Percentiles rank a stretch among this genome's conserved stretches.
Evolutionary conservation across 1,140 invertebrate genomes (phyloP).

Genomic region (Dryas iulia): DNA sequence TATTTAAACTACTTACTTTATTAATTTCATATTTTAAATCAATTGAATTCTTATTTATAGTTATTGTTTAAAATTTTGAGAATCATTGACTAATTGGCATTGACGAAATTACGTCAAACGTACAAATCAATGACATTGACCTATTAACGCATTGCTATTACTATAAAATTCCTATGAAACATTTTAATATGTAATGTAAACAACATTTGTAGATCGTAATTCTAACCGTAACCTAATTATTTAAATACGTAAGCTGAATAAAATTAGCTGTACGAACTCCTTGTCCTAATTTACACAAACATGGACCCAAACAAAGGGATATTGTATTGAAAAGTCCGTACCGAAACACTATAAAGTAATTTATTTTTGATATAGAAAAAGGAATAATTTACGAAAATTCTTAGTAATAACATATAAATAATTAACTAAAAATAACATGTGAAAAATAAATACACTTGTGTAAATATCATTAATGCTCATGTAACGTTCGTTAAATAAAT

Average conservation of each 20-base stretch:
- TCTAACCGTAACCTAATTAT: constrained; percentile 5
- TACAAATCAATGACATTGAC: not conserved
- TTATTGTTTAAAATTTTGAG: too few species aligned
- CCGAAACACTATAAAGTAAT: not conserved
- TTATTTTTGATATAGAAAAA: not conserved
- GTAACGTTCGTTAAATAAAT: not conserved
- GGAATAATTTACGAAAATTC: too few species aligned
- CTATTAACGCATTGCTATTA: not conserved
- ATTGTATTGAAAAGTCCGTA: not conserved
- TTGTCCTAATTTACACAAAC: not conserved
- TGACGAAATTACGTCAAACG: not conserved
- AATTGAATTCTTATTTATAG: too few species aligned
- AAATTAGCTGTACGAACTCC: not conserved
- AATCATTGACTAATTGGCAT: not conserved
- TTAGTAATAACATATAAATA: too few species aligned
- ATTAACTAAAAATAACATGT: too few species aligned
- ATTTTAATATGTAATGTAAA: not conserved
- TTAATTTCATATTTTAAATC: too few species aligned
- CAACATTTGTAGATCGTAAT: constrained; percentile 1
- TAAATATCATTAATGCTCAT: too few species aligned
- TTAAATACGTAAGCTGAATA: not conserved
- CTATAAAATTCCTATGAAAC: not conserved
- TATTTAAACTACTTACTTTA: too few species aligned
- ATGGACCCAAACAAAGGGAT: not conserved
- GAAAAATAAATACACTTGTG: not conserved